Evolutionary conservation across 2,888 invertebrate genomes (phyloP).

Genomic region (Napeogenes inachia): DNA sequence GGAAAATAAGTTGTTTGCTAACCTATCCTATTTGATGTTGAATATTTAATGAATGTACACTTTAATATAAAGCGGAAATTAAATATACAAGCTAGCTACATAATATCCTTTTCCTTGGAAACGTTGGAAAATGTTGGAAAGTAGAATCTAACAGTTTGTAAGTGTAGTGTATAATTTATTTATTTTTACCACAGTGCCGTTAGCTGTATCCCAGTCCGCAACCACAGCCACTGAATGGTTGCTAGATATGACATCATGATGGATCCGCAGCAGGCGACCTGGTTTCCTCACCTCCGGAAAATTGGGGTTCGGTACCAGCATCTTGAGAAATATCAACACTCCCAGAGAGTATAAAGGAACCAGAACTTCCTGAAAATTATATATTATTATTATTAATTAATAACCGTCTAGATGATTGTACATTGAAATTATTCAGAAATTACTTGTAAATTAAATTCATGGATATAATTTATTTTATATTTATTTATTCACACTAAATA

Average conservation of each 20-base stretch:
- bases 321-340: slow-evolving; percentile 84
- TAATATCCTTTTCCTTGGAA: too few relatives aligned
- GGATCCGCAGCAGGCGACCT: slow-evolving; percentile 77
- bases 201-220: slow-evolving; percentile 76
- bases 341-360: slow-evolving; percentile 86
- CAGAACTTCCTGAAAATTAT: slow-evolving; percentile 81
- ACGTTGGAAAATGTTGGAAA: too few relatives aligned
- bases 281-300: slow-evolving; percentile 83
- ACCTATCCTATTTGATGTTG: too few relatives aligned
- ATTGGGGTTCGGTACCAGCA: slow-evolving; percentile 85
- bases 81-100: too few relatives aligned
- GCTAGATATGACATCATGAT: slow-evolving; percentile 68
- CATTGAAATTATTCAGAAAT: background rate
- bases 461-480: too few relatives aligned
- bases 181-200: slow-evolving; percentile 57
- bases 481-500: too few relatives aligned
- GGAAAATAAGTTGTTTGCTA: too few relatives aligned
- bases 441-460: too few relatives aligned
- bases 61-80: too few relatives aligned
- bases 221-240: slow-evolving; percentile 82
- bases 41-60: too few relatives aligned
- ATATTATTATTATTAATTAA: slow-evolving; percentile 1
- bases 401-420: background rate
- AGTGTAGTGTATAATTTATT: background rate
- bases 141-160: too few relatives aligned